Conservation (phyloP, 2,797 vertebrate genomes). For the Dipus sagitta region DNA sequence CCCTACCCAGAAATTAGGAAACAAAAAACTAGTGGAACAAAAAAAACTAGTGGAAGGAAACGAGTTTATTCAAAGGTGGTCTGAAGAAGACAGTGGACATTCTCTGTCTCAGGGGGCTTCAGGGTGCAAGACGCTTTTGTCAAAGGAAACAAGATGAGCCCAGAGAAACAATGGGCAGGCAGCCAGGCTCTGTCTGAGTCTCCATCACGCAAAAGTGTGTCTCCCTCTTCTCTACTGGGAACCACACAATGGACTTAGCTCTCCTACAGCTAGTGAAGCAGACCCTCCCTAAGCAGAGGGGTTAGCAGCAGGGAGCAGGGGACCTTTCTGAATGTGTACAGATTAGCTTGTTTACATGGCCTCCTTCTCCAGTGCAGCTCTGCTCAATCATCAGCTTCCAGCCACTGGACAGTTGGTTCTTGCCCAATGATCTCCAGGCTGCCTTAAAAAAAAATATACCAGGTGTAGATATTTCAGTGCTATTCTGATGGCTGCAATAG, state of each 20-base stretch:
- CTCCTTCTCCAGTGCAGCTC: background rate
- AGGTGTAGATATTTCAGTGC: too few species aligned
- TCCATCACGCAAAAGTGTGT: background rate
- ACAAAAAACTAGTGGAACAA: background rate
- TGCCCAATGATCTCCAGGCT: too few species aligned
- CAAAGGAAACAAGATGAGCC: background rate
- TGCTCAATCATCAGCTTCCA: background rate
- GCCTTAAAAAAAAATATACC: too few species aligned
- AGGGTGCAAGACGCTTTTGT: background rate
- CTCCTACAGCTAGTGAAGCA: background rate
- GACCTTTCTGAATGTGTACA: background rate
- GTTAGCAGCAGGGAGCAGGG: background rate
- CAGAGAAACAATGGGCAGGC: background rate
- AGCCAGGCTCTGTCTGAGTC: background rate
- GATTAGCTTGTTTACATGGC: accelerated
- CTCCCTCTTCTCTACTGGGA: background rate
- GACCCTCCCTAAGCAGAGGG: background rate
- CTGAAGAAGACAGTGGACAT: background rate
- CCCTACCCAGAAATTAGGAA: background rate
- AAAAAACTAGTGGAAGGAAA: background rate
- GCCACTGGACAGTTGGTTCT: background rate
- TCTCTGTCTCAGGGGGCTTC: background rate
- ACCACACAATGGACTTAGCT: background rate
- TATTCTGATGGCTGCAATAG: background rate
- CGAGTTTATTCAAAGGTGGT: background rate